Conservation (phyloP, 2,888 invertebrate genomes). For the Tenthredo scrophulariae region DNA sequence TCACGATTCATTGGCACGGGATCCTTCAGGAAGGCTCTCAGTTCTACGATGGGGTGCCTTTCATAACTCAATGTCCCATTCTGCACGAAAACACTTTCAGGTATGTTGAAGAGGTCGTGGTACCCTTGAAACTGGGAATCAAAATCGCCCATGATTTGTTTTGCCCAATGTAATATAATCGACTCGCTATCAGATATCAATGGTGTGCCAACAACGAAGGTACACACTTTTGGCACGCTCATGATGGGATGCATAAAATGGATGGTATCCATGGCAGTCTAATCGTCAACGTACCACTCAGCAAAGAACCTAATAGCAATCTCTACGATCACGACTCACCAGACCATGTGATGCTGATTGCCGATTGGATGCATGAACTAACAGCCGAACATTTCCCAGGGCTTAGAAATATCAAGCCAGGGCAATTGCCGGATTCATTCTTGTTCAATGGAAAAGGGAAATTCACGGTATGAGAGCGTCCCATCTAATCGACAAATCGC, state of each 20-base stretch:
- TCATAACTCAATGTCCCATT: slow-evolving; percentile 94
- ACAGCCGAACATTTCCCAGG: slow-evolving; percentile 89
- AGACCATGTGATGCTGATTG: slow-evolving; percentile 89
- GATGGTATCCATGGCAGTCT: slow-evolving; percentile 91
- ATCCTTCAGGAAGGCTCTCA: slow-evolving; percentile 90
- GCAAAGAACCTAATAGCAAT: slow-evolving; percentile 88
- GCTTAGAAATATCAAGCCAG: slow-evolving; percentile 87
- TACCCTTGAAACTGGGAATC: slow-evolving; percentile 81
- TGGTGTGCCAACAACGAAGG: slow-evolving; percentile 73
- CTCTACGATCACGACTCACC: slow-evolving; percentile 91
- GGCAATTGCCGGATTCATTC: slow-evolving; percentile 89
- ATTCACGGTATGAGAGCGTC: slow-evolving; percentile 80
- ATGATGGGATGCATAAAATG: slow-evolving; percentile 83
- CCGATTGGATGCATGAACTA: slow-evolving; percentile 92
- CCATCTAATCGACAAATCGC: not conserved
- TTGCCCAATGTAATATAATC: too few relatives aligned
- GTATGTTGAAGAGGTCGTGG: slow-evolving; percentile 71
- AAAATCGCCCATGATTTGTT: not conserved
- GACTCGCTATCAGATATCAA: slow-evolving; percentile 72
- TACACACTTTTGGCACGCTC: slow-evolving; percentile 77
- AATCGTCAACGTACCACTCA: slow-evolving; percentile 88
- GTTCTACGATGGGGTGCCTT: slow-evolving; percentile 94
- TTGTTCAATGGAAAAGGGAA: slow-evolving; percentile 93
- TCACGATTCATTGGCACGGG: slow-evolving; percentile 96
- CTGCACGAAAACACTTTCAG: slow-evolving; percentile 91